Percentiles rank a stretch among this genome's conserved stretches.
Conservation (phyloP, 2,797 vertebrate genomes). For the Phalanger gymnotis region DNA sequence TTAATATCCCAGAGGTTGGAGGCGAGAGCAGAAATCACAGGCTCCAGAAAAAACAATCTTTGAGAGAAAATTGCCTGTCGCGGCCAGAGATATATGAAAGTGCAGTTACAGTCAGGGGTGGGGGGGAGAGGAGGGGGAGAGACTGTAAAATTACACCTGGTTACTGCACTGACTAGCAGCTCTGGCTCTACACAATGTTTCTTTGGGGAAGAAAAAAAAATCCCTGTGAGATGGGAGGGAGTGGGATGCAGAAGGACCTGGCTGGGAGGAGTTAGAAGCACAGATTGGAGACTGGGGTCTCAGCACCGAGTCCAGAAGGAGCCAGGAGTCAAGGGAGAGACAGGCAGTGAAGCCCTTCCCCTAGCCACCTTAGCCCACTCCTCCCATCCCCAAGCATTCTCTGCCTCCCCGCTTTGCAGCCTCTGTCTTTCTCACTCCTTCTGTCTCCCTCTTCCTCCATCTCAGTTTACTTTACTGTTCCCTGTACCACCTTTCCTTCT, state of each 20-base stretch:
- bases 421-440: conserved; percentile 40
- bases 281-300: neutral
- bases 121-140: neutral
- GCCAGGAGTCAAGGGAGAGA: neutral
- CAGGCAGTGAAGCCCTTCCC: neutral
- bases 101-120: conserved; percentile 59
- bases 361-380: neutral
- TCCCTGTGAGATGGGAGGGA: conserved; percentile 24
- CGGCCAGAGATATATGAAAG: conserved; percentile 81
- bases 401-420: neutral
- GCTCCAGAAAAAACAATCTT: conserved; percentile 82
- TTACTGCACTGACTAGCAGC: conserved; percentile 73
- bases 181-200: conserved; percentile 66
- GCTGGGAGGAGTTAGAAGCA: neutral
- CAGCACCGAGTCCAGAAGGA: conserved; percentile 2
- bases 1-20: conserved; percentile 82
- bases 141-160: conserved; percentile 79
- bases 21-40: conserved; percentile 78
- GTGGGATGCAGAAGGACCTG: neutral
- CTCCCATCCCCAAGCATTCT: conserved; percentile 8
- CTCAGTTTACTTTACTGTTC: neutral
- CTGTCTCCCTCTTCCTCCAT: conserved; percentile 19
- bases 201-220: conserved; percentile 70
- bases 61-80: conserved; percentile 82
- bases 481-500: neutral